Conservation (phyloP, 2,888 invertebrate genomes). For the Dasysyrphus albostriatus region DNA sequence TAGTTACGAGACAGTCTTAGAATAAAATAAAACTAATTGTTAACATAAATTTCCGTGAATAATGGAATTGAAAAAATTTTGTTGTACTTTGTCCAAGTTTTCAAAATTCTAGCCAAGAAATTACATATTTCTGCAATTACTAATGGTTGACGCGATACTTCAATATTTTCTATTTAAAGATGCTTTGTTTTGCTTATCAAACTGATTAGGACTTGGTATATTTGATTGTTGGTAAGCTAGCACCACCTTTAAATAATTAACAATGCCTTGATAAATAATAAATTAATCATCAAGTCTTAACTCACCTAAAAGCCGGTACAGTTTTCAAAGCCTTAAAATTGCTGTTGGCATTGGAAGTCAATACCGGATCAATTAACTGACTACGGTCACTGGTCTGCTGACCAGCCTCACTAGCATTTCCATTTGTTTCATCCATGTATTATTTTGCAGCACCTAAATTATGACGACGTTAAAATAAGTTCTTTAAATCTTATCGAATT, state of each 20-base stretch:
- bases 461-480: slow-evolving; percentile 22
- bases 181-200: slow-evolving; percentile 8
- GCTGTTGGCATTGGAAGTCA: slow-evolving; percentile 79
- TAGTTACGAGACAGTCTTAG: too few species aligned
- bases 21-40: too few species aligned
- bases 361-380: slow-evolving; percentile 81
- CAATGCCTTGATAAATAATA: background rate
- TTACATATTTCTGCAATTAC: background rate
- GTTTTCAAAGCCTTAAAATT: slow-evolving; percentile 81
- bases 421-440: slow-evolving; percentile 77
- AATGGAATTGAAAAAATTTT: too few species aligned
- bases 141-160: background rate
- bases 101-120: too few species aligned
- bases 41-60: too few species aligned
- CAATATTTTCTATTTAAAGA: slow-evolving; percentile 1
- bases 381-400: slow-evolving; percentile 78
- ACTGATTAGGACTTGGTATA: background rate
- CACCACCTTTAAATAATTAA: background rate
- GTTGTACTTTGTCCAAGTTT: too few species aligned
- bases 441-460: slow-evolving; percentile 76
- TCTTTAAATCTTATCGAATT: background rate
- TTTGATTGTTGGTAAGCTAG: background rate
- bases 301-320: slow-evolving; percentile 82
- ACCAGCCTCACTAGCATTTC: slow-evolving; percentile 61
- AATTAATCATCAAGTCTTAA: background rate